Evolutionary conservation across 2,113 vertebrate species (phyloP), one percentile per base, ranked within the genome.

Genomic region (western clawed frog (Xenopus tropicalis)): DNA sequence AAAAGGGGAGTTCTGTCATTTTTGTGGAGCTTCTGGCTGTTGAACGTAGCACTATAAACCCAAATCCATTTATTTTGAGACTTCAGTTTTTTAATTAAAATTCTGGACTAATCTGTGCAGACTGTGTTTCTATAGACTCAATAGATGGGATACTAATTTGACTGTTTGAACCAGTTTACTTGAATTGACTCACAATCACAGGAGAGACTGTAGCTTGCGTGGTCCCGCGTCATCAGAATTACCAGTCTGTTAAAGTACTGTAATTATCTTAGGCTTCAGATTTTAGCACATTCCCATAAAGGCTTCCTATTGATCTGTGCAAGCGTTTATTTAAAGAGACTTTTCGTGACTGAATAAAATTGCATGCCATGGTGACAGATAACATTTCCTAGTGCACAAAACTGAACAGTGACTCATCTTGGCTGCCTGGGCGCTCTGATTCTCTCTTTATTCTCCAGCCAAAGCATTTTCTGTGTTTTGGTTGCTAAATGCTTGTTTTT

Each of bases 321-420:
- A 75, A 75, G 43, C 66, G 66, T 24, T 75, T 69, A 69, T 75
- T 61, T 69, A 56, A 46, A 61, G 19, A 1, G 14, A 57, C 66
- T 69, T n/a, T 81, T 74, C 13, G 1, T 65, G 69, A 20, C 14
- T 42, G 70, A 70, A 43, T 80, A 63, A 70, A 48, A 77, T 85
- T 74, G 68, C 82, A 58, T 79, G 61, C 51, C 82, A 83, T 75
- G 74, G 72, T 76, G 77, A 77, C 66, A 83, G 80, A 69, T 69
- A 69, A 42, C 76, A 80, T 70, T 70, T 83, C 82, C 73, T 80
- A 82, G 85, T 71, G 78, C 80, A 85, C 83, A 85, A 78, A 80
- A 78, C 48, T 69, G 72, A 88, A 80, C 48, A 73, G 72, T 90
- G 89, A 91, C 83, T 91, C 90, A 91, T 86, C 82, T 3, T 74